These are phyloP conservation scores for Drosophila sucinea DNA, from an alignment of 1,140 invertebrate genomes.

Conservation along the genomic window DNA sequence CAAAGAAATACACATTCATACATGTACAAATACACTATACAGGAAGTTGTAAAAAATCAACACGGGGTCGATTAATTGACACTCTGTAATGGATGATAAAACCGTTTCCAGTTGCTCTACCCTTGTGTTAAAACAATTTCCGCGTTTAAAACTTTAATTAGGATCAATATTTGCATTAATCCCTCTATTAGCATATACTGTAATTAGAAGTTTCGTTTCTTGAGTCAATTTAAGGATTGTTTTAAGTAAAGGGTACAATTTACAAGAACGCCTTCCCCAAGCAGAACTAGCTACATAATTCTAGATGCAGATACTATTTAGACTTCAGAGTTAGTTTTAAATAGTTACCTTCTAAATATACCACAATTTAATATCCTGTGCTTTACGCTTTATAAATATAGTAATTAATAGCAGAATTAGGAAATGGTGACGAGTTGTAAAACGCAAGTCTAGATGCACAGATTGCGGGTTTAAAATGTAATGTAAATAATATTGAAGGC, in stretches of 20 bases:
- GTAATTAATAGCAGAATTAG: not conserved
- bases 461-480: slow-evolving; percentile 3
- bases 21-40: slow-evolving; percentile 13
- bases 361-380: not conserved
- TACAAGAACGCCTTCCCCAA: too few relatives aligned
- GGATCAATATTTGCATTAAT: too few relatives aligned
- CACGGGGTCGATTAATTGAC: slow-evolving; percentile 20
- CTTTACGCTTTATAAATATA: not conserved
- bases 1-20: slow-evolving; percentile 62
- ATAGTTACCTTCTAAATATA: too few relatives aligned
- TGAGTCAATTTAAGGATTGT: too few relatives aligned
- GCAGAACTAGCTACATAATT: too few relatives aligned
- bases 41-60: slow-evolving; percentile 12
- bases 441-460: slow-evolving; percentile 22
- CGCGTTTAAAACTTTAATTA: too few relatives aligned
- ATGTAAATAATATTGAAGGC: slow-evolving; percentile 51
- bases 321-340: too few relatives aligned
- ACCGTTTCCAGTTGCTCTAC: not conserved
- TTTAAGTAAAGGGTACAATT: too few relatives aligned
- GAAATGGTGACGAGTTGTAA: slow-evolving; percentile 3
- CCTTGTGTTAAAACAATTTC: not conserved
- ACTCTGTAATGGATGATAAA: slow-evolving; percentile 16
- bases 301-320: too few relatives aligned
- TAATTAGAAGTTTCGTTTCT: too few relatives aligned
- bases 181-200: too few relatives aligned